These are phyloP conservation scores for Lithophane semibrunnea DNA, from an alignment of 2,888 invertebrate genomes.

Conservation along the genomic window DNA sequence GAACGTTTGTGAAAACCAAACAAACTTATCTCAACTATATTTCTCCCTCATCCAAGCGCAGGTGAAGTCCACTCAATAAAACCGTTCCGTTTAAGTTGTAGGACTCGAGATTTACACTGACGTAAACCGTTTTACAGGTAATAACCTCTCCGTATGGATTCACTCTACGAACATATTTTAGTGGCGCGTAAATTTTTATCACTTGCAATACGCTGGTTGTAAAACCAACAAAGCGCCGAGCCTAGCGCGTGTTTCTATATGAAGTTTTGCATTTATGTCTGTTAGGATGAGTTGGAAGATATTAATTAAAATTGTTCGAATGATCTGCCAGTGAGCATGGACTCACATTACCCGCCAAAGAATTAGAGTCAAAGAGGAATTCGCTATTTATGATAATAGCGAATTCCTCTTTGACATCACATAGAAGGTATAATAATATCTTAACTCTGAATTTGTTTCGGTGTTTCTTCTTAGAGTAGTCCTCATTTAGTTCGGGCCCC, in stretches of 20 bases:
- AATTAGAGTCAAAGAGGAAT: background rate
- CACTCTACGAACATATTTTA: slow-evolving; percentile 63
- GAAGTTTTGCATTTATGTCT: slow-evolving; percentile 27
- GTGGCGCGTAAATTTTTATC: slow-evolving; percentile 62
- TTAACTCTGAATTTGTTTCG: too few species aligned
- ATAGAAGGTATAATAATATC: too few species aligned
- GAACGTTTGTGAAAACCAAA: background rate
- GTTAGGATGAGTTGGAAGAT: slow-evolving; percentile 2
- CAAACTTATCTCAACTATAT: background rate
- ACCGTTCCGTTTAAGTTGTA: slow-evolving; percentile 38
- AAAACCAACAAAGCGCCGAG: slow-evolving; percentile 55
- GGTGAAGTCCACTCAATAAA: slow-evolving; percentile 49
- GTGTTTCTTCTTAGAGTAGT: too few species aligned
- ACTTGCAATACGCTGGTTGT: slow-evolving; percentile 55
- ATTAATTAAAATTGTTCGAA: slow-evolving; percentile 32
- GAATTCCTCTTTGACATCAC: too few species aligned
- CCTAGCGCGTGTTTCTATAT: slow-evolving; percentile 12
- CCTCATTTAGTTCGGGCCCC: too few species aligned
- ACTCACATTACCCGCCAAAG: background rate
- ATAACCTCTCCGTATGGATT: slow-evolving; percentile 59
- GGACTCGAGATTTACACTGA: slow-evolving; percentile 48
- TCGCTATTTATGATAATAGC: too few species aligned
- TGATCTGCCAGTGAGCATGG: background rate
- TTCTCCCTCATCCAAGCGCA: background rate
- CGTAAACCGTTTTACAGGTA: slow-evolving; percentile 66